A percentile compares a stretch with the other conserved stretches of the same genome.
phyloP scores from a whole-genome alignment of 2,797 vertebrate species.

The Phataginus tetradactyla region DNA sequence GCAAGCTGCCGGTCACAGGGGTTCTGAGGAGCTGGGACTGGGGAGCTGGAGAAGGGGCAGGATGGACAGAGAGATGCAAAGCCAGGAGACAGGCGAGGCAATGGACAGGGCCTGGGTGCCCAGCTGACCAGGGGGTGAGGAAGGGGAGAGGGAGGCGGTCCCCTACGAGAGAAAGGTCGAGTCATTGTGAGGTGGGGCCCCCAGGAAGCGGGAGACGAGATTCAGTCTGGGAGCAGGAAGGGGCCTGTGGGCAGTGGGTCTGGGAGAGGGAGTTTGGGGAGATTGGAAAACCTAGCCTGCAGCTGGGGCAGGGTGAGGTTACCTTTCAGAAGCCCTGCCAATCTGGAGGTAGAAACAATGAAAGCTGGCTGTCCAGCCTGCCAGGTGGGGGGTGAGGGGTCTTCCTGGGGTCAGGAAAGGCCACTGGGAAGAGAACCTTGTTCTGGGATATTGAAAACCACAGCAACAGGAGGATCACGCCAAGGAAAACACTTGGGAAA shows the following conservation, averaged over 20 bases:
- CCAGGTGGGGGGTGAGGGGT: not conserved
- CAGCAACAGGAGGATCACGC: fast-evolving
- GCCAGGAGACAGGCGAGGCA: not conserved
- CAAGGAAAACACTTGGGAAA: not conserved
- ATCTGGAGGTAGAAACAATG: not conserved
- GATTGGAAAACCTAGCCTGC: not conserved
- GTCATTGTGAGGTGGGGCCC: too few relatives aligned
- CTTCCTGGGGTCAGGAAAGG: not conserved
- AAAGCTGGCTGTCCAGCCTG: fast-evolving
- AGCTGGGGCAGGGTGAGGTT: not conserved
- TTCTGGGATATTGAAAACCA: fast-evolving
- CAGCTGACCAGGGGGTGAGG: not conserved
- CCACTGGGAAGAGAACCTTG: fast-evolving
- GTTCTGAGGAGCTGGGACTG: not conserved
- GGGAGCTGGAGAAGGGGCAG: not conserved
- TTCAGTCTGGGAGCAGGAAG: not conserved
- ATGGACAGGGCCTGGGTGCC: not conserved
- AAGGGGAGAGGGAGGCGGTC: not conserved
- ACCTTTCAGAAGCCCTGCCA: not conserved
- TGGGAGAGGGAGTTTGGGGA: not conserved
- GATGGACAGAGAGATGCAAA: too few relatives aligned
- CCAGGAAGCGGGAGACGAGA: not conserved
- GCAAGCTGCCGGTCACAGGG: not conserved
- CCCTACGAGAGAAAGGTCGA: not conserved
- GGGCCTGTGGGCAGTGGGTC: not conserved